Base-by-base conservation (phyloP, 1,140 invertebrate genomes). In the Cephus cinctus region DNA sequence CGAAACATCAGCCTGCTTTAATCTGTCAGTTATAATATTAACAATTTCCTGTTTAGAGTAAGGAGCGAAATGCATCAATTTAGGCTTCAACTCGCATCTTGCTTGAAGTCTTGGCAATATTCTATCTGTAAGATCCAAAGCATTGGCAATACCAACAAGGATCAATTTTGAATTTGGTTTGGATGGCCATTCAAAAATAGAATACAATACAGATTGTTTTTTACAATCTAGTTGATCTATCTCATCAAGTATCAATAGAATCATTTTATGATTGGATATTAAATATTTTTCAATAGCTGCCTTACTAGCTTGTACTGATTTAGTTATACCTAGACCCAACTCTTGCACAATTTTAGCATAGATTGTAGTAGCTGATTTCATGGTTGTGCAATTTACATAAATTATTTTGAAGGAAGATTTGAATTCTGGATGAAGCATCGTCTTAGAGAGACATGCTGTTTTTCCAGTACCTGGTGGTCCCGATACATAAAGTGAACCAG, bases 381-480 rank as follows among this genome's bases (percentile, higher is more conserved):
- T 83, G 32, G 83, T 82, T 27, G 89, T 92, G 59, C 90, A 94
- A 70, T 94, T 94, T 1, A 94, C 77, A 60, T 87, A 90, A 12
- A 92, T 80, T 50, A 81, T 76, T 55, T 82, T 82, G 27, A 85
- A 81, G n/a, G 79, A 75, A 45, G 78, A 65, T 42, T 76, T 75
- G 23, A 85, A 78, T 67, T 84, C 69, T 30, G 78, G 63, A 19
- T 81, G 70, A 5, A 83, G 69, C 38, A 95, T 72, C 14, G 94
- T 82, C 36, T 87, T 80, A 3, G 84, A 85, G 12, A 98, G 73
- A 53, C 86, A 87, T 1, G 93, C 93, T 0, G 95, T 97, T 81
- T 98, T 98, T 2, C 96, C 96, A 12, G 96, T 98, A 9, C 96
- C 96, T 2, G 94, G 96, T 20, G 93, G 90, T 6, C 96, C 96